phyloP scores from a whole-genome alignment of 2,797 vertebrate species.

The Caiman crocodilus region DNA sequence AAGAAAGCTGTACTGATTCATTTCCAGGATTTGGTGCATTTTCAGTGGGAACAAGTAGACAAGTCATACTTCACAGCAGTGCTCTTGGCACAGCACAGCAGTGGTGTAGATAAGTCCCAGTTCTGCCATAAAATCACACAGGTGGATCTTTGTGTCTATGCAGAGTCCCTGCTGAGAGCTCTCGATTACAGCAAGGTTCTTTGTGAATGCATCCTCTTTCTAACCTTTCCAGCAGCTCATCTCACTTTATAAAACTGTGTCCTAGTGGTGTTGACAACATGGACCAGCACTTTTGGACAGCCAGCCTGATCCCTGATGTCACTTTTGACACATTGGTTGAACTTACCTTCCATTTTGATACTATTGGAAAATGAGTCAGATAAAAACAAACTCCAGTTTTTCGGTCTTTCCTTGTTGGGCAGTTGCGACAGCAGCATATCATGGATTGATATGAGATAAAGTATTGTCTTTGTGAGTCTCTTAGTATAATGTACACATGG shows the following conservation, averaged over 20 bases:
- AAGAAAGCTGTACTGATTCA: too few species aligned
- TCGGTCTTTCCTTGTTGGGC: neutral
- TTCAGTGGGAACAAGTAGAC: too few species aligned
- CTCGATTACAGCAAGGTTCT: neutral
- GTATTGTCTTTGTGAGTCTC: neutral
- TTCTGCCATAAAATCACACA: neutral
- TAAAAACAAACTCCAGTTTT: neutral
- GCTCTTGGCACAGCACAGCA: too few species aligned
- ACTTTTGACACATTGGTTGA: neutral
- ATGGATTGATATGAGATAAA: neutral
- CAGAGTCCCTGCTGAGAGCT: neutral
- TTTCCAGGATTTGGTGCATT: too few species aligned
- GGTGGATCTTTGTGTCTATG: neutral
- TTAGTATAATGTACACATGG: fast-evolving
- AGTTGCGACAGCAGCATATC: neutral
- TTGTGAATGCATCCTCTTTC: neutral
- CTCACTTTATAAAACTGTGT: neutral
- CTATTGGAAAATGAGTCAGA: neutral
- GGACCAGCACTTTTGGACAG: too few species aligned
- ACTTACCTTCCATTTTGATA: neutral
- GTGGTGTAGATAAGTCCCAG: neutral
- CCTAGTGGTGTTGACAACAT: neutral
- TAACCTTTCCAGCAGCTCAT: slow-evolving; percentile 14
- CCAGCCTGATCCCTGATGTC: neutral
- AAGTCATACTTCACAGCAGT: too few species aligned